These are phyloP conservation scores for Trichonephila clavipes DNA, from an alignment of 1,140 invertebrate genomes.

Conservation along the genomic window DNA sequence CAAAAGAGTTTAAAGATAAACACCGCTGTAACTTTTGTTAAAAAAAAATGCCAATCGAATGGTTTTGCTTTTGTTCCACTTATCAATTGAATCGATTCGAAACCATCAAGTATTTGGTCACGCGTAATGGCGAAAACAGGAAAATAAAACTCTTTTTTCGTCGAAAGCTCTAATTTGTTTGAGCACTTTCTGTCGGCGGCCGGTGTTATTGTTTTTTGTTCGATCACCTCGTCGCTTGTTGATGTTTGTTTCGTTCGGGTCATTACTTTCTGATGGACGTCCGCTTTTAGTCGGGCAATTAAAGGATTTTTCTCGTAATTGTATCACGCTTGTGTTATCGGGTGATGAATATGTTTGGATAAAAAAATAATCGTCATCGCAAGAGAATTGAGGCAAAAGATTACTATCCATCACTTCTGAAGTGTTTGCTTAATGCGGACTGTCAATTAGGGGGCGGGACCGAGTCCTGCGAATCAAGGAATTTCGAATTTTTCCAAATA, in stretches of 20 bases:
- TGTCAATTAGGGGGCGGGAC: background rate
- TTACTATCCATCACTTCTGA: background rate
- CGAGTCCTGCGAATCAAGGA: too few species aligned
- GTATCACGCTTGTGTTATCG: background rate
- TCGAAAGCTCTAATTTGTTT: background rate
- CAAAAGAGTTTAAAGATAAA: too few species aligned
- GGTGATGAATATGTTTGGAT: background rate
- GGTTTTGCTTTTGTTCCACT: background rate
- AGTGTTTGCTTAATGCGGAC: background rate
- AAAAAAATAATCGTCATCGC: background rate
- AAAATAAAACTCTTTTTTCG: background rate
- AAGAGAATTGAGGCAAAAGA: background rate
- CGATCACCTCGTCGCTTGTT: background rate
- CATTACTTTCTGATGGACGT: background rate
- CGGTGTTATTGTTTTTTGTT: background rate
- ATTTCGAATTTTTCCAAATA: too few species aligned
- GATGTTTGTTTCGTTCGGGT: background rate
- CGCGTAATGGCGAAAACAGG: background rate
- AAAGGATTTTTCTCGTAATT: background rate
- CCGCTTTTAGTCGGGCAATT: background rate
- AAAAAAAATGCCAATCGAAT: background rate
- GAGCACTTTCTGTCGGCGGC: background rate
- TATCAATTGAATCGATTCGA: constrained; percentile 36
- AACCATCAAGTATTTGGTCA: background rate
- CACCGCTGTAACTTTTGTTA: too few species aligned